Evolutionary conservation across 2,113 vertebrate species (phyloP).

Genomic region (Numenius arquata): DNA sequence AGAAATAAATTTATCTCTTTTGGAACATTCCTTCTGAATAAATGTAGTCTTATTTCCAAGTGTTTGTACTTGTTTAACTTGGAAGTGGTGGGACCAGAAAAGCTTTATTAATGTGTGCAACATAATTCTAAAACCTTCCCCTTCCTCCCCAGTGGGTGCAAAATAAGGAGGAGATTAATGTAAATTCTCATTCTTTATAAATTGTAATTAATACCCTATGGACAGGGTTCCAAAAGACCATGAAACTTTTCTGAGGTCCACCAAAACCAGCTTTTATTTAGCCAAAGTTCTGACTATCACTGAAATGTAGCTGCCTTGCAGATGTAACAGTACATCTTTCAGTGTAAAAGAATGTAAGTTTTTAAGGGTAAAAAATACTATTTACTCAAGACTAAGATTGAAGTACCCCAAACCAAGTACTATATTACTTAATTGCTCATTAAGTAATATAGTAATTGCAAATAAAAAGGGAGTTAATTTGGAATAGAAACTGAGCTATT

Average conservation of each 20-base stretch:
- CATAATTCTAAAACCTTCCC: background rate
- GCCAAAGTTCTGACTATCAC: background rate
- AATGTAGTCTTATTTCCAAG: background rate
- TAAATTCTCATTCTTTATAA: background rate
- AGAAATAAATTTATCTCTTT: background rate
- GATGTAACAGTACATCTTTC: background rate
- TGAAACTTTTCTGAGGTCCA: background rate
- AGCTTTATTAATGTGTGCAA: background rate
- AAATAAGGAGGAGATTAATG: background rate
- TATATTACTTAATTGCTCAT: background rate
- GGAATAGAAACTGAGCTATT: background rate
- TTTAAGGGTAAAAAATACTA: background rate
- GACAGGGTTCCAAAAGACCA: background rate
- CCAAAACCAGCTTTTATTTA: background rate
- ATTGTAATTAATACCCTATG: background rate
- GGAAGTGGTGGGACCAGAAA: background rate
- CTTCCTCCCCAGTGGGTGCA: background rate
- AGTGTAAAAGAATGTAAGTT: background rate
- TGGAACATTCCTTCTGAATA: background rate
- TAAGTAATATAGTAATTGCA: background rate
- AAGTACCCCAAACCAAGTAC: background rate
- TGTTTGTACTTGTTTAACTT: background rate
- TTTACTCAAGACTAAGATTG: background rate
- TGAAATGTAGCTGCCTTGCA: background rate
- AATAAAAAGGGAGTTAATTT: background rate